Percentiles rank a stretch among this genome's conserved stretches.
These are phyloP conservation scores for Epinephelus fuscoguttatus DNA, from an alignment of 2,113 vertebrate genomes.

Conservation along the genomic window DNA sequence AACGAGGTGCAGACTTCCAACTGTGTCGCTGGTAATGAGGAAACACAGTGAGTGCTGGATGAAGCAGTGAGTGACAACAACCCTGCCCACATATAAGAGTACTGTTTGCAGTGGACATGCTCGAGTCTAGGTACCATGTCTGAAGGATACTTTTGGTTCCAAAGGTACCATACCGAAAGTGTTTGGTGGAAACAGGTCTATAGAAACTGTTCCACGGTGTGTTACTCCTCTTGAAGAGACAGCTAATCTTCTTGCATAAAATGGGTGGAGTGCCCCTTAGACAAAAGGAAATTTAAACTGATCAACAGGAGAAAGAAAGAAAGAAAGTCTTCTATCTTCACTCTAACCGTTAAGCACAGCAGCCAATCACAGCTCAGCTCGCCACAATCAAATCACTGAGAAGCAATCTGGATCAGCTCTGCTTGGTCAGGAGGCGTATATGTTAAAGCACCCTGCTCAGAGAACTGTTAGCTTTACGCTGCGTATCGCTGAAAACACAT, in stretches of 20 bases:
- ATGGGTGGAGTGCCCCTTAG: neutral
- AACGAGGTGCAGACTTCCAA: too few species aligned
- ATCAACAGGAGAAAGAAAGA: neutral
- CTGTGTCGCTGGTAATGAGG: too few species aligned
- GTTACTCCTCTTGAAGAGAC: neutral
- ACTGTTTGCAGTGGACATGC: too few species aligned
- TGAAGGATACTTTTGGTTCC: too few species aligned
- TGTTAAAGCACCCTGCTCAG: conserved; percentile 27
- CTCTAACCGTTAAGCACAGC: conserved; percentile 21
- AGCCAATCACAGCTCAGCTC: conserved; percentile 42
- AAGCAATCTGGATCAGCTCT: conserved; percentile 39
- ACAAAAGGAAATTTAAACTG: neutral
- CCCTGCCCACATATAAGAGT: too few species aligned
- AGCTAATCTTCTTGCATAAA: neutral
- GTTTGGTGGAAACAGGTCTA: too few species aligned
- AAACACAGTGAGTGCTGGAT: too few species aligned
- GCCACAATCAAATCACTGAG: conserved; percentile 20
- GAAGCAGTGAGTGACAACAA: too few species aligned
- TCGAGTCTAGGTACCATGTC: too few species aligned
- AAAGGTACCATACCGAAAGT: too few species aligned
- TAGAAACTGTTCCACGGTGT: neutral
- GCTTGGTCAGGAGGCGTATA: conserved; percentile 30
- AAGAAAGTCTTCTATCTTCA: neutral
- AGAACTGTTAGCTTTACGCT: conserved; percentile 50
- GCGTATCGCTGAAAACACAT: conserved; percentile 60